A percentile compares a stretch with the other conserved stretches of the same genome.
These are phyloP conservation scores for Syngnathoides biaculeatus DNA, from an alignment of 2,113 vertebrate genomes.

Conservation along the genomic window DNA sequence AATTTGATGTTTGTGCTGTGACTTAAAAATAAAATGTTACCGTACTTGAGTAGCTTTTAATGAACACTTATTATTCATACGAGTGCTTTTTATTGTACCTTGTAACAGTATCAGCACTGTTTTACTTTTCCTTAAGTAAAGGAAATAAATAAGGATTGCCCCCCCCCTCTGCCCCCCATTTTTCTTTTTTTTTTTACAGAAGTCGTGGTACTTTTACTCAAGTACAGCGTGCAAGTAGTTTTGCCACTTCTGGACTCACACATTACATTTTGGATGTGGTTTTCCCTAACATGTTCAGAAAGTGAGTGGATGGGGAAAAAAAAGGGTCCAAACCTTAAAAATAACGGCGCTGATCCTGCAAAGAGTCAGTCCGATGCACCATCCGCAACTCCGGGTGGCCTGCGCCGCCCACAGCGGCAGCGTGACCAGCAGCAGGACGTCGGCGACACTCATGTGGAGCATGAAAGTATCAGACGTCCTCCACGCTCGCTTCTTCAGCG, in stretches of 20 bases:
- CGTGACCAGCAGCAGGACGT: constrained; percentile 76
- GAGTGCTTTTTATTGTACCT: neutral
- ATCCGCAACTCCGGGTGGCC: constrained; percentile 32
- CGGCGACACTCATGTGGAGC: constrained; percentile 70
- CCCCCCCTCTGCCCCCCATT: too few relatives aligned
- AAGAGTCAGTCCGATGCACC: constrained; percentile 53
- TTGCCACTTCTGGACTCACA: too few relatives aligned
- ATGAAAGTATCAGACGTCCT: constrained; percentile 77
- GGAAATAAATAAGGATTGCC: too few relatives aligned
- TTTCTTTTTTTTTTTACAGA: too few relatives aligned
- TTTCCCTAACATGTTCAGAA: neutral
- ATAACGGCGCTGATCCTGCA: constrained; percentile 73
- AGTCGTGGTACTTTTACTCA: too few relatives aligned
- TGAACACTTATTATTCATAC: neutral
- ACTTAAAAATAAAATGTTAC: neutral
- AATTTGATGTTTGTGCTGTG: neutral
- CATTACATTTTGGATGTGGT: too few relatives aligned
- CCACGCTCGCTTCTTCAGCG: constrained; percentile 55
- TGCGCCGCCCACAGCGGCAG: constrained; percentile 78
- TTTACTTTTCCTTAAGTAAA: too few relatives aligned
- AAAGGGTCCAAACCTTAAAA: constrained; percentile 65
- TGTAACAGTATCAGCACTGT: neutral
- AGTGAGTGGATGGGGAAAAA: neutral
- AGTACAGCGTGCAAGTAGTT: too few relatives aligned
- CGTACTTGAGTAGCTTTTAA: neutral